Conservation (phyloP, 2,888 invertebrate genomes). For the Trachelus stipa region DNA sequence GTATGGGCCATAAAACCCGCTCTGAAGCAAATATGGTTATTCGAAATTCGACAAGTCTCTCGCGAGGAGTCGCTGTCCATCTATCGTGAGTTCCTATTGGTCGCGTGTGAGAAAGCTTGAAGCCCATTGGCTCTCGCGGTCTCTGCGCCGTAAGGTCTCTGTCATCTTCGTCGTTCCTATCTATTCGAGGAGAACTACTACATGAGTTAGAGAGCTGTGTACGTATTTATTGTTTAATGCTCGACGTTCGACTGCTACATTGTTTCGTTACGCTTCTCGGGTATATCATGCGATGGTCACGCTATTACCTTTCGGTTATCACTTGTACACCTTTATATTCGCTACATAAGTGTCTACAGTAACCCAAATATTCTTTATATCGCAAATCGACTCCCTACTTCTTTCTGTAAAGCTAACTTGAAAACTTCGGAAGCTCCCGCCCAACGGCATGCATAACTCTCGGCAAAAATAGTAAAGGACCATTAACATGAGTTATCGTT, state of each 20-base stretch:
- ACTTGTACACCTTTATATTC: not conserved
- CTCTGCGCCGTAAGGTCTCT: not conserved
- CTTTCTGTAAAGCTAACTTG: not conserved
- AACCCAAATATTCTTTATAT: not conserved
- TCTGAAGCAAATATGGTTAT: not conserved
- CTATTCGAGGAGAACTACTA: not conserved
- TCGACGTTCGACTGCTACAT: not conserved
- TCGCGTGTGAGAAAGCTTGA: conserved; percentile 47
- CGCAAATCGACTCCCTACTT: not conserved
- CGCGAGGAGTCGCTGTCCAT: conserved; percentile 39
- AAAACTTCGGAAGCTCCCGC: not conserved
- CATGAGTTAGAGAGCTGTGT: not conserved
- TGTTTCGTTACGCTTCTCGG: not conserved
- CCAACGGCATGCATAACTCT: not conserved
- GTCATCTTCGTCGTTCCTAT: not conserved
- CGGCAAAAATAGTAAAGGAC: not conserved
- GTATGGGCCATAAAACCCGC: not conserved
- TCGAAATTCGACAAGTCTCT: conserved; percentile 5
- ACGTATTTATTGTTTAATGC: not conserved
- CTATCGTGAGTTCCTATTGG: conserved; percentile 59
- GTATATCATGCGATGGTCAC: not conserved
- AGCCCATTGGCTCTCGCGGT: not conserved
- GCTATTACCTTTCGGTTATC: not conserved
- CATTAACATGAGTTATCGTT: not conserved
- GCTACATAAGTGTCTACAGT: not conserved